Percentiles rank a stretch among this genome's conserved stretches.
Conservation (phyloP, 2,113 vertebrate species). For the Poecile atricapillus region DNA sequence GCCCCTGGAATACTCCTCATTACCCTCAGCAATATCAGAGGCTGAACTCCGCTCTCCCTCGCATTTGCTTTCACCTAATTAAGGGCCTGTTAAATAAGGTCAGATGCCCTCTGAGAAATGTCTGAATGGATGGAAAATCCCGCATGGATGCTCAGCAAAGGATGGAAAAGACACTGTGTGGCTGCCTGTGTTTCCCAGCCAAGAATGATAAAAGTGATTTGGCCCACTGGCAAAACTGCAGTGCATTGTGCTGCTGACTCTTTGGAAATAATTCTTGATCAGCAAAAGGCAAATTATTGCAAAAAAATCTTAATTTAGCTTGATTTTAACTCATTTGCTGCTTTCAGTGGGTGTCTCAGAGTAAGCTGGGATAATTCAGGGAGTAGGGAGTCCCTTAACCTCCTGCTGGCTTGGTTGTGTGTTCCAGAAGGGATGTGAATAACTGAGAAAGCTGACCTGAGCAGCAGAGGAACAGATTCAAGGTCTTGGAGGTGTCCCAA, state of each 20-base stretch:
- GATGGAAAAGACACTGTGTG: background rate
- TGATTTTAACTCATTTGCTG: background rate
- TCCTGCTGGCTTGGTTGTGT: background rate
- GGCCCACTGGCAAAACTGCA: slow-evolving; percentile 2
- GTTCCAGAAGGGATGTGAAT: background rate
- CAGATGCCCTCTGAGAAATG: slow-evolving; percentile 11
- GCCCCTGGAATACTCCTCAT: background rate
- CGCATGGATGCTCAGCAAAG: background rate
- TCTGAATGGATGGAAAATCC: background rate
- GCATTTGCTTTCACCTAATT: slow-evolving; percentile 31
- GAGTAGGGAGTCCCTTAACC: background rate
- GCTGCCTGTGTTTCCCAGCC: background rate
- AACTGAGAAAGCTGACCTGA: background rate
- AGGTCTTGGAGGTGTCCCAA: background rate
- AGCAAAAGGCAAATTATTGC: background rate
- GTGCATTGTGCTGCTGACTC: background rate
- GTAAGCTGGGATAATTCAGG: background rate
- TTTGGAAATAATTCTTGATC: background rate
- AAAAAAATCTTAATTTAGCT: background rate
- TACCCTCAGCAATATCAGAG: background rate
- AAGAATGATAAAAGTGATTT: background rate
- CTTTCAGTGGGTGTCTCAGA: background rate
- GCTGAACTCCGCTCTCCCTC: background rate
- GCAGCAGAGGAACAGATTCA: background rate
- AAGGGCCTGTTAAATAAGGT: slow-evolving; percentile 44